A percentile compares a stretch with the other conserved stretches of the same genome.
Conservation (phyloP, 1,140 invertebrate species). For the Pomacea maculata region DNA sequence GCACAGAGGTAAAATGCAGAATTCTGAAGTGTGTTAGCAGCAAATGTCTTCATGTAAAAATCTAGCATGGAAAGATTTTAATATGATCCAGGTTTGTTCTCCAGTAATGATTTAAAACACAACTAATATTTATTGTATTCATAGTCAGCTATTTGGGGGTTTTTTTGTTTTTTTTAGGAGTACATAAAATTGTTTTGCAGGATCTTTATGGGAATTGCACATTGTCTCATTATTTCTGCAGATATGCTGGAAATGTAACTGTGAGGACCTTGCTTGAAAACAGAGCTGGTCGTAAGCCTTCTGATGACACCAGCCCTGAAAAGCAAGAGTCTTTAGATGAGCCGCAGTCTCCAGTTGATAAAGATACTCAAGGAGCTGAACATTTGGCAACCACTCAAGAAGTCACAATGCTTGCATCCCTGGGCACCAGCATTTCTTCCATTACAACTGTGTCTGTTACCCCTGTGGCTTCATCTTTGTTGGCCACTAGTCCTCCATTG, state of each 20-base stretch:
- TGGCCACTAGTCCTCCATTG: neutral
- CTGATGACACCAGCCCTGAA: neutral
- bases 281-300: conserved; percentile 28
- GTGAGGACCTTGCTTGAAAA: conserved; percentile 54
- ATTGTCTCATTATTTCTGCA: conserved; percentile 8
- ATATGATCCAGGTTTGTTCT: too few relatives aligned
- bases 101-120: too few relatives aligned
- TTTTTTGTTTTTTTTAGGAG: too few relatives aligned
- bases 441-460: neutral
- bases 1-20: neutral
- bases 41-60: too few relatives aligned
- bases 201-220: too few relatives aligned
- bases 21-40: neutral
- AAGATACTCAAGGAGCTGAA: too few relatives aligned
- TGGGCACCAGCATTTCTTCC: neutral
- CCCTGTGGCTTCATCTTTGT: neutral
- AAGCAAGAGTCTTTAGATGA: neutral
- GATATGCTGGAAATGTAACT: conserved; percentile 55
- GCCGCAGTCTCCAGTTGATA: too few relatives aligned
- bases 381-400: neutral
- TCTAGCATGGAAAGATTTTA: too few relatives aligned
- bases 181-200: too few relatives aligned
- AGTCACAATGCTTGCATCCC: neutral
- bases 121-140: too few relatives aligned
- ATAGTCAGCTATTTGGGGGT: too few relatives aligned